Conservation (phyloP, 1,140 invertebrate genomes). For the Ganaspis sp. region DNA sequence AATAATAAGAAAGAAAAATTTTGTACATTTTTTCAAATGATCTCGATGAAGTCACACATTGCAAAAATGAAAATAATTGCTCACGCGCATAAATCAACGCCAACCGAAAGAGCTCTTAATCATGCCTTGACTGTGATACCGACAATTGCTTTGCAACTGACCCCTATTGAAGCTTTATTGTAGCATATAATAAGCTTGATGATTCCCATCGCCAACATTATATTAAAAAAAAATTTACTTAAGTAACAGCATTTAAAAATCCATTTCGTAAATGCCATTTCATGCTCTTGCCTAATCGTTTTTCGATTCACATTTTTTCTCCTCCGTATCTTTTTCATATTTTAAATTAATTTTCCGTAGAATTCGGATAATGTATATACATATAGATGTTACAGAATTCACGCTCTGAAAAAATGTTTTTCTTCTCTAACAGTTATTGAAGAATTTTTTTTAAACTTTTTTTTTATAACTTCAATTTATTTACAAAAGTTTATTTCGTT, state of each 20-base stretch:
- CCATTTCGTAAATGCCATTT: conserved; percentile 6
- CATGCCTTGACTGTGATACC: conserved; percentile 61
- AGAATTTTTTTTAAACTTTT: background rate
- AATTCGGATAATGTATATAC: conserved; percentile 6
- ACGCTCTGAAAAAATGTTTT: background rate
- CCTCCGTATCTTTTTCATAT: conserved; percentile 21
- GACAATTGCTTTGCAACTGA: conserved; percentile 62
- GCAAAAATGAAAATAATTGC: conserved; percentile 35
- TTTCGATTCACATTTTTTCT: background rate
- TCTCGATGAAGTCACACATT: background rate
- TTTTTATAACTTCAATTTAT: no score
- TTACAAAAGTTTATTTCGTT: no score
- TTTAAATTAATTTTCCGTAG: background rate
- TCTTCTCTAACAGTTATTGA: background rate
- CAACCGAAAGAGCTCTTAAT: conserved; percentile 55
- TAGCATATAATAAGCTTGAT: conserved; percentile 63
- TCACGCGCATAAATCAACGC: conserved; percentile 45
- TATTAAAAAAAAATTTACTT: conserved; percentile 33
- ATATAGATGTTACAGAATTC: background rate
- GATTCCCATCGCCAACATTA: conserved; percentile 44
- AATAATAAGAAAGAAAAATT: background rate
- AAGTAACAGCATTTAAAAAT: conserved; percentile 31
- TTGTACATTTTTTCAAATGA: conserved; percentile 15
- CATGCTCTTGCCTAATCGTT: conserved; percentile 13
- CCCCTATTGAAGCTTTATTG: conserved; percentile 63